A percentile compares a stretch with the other conserved stretches of the same genome.
Conservation (phyloP, 53 echinoderm and acorn worm species). For the Apostichopus leukothele region DNA sequence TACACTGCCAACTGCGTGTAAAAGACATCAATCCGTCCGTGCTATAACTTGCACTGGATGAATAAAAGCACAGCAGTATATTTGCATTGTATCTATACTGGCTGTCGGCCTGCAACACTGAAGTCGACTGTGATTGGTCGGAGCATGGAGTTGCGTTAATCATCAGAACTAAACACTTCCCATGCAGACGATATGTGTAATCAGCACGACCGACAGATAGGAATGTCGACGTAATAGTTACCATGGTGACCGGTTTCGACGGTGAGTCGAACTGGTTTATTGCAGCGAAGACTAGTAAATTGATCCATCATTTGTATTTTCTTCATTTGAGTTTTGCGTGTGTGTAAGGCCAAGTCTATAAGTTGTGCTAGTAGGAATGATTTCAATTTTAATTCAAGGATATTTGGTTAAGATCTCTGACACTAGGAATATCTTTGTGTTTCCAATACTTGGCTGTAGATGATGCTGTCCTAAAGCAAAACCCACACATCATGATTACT, state of each 20-base stretch:
- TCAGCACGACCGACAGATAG: slow-evolving; percentile 35
- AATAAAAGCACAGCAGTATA: too few relatives aligned
- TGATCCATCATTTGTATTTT: too few relatives aligned
- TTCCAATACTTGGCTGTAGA: too few relatives aligned
- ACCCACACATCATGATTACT: too few relatives aligned
- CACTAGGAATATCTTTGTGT: too few relatives aligned
- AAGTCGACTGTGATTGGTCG: slow-evolving; percentile 33
- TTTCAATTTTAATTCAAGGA: too few relatives aligned
- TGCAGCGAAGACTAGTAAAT: too few relatives aligned
- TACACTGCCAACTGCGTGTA: too few relatives aligned
- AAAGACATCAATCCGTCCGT: too few relatives aligned
- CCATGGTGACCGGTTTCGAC: slow-evolving; percentile 6
- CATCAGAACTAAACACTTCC: not conserved
- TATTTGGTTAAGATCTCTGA: too few relatives aligned
- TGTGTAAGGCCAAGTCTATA: not conserved
- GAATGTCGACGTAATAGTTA: slow-evolving; percentile 42
- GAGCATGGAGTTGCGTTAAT: not conserved
- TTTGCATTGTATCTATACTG: not conserved
- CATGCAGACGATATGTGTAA: not conserved
- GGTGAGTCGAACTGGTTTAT: not conserved
- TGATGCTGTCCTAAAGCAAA: too few relatives aligned
- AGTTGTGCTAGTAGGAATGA: not conserved
- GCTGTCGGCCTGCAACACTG: not conserved
- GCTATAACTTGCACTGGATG: too few relatives aligned
- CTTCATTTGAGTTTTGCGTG: not conserved